Percentiles rank a stretch among this genome's conserved stretches.
Evolutionary conservation across 2,113 vertebrate genomes (phyloP).

Genomic region (Grammomys surdaster): DNA sequence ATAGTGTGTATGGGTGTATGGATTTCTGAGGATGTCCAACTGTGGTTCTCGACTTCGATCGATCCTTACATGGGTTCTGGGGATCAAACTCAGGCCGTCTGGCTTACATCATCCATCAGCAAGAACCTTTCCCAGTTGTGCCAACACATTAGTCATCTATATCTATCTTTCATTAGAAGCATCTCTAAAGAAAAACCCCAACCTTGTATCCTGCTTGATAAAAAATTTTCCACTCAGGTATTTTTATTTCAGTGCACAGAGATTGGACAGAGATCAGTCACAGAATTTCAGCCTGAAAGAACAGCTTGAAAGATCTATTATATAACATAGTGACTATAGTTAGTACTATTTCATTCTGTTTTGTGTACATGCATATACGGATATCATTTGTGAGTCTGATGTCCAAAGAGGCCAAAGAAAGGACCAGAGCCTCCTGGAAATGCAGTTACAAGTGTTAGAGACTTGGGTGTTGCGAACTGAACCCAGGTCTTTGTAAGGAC

Average conservation of each 20-base stretch:
- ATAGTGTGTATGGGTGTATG: too few species aligned
- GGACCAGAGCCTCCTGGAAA: neutral
- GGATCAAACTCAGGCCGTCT: neutral
- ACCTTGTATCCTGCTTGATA: neutral
- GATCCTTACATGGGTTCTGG: neutral
- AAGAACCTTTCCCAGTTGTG: neutral
- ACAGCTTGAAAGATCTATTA: neutral
- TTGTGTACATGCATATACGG: neutral
- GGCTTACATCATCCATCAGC: neutral
- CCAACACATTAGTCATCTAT: neutral
- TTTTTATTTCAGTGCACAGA: too few species aligned
- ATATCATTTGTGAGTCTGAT: neutral
- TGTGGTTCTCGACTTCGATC: neutral
- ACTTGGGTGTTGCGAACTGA: neutral
- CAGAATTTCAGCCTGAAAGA: neutral
- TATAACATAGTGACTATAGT: neutral
- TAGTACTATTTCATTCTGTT: neutral
- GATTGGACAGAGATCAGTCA: neutral
- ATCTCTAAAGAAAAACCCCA: neutral
- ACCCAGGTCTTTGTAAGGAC: neutral
- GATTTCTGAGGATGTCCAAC: neutral
- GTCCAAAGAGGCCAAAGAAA: neutral
- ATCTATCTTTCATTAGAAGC: neutral
- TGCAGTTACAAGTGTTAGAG: neutral
- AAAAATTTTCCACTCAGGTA: slow-evolving; percentile 11